A percentile compares a stretch with the other conserved stretches of the same genome.
Evolutionary conservation across 2,113 vertebrate genomes (phyloP).

Genomic region (Hystrix brachyura): DNA sequence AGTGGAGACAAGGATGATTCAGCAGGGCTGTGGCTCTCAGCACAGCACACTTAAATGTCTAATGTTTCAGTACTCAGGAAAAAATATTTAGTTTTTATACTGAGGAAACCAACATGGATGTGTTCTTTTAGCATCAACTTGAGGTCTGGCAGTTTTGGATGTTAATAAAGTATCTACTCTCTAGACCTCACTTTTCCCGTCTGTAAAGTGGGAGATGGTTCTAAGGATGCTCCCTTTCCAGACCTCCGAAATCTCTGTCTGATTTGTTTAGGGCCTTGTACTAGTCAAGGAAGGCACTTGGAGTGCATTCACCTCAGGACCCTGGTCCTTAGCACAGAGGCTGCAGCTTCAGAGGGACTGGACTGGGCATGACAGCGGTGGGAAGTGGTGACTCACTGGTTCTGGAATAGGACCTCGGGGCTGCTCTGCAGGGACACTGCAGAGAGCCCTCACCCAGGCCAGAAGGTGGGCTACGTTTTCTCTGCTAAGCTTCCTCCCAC

Average conservation of each 20-base stretch:
- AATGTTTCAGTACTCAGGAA: not conserved
- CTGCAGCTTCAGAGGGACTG: too few species aligned
- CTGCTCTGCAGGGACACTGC: not conserved
- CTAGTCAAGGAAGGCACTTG: not conserved
- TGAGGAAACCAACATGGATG: not conserved
- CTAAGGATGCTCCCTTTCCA: not conserved
- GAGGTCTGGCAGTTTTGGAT: not conserved
- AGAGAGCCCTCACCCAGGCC: not conserved
- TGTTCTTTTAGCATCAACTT: not conserved
- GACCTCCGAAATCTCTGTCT: not conserved
- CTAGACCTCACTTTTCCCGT: not conserved
- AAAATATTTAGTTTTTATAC: not conserved
- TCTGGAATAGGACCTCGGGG: too few species aligned
- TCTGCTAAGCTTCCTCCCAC: not conserved
- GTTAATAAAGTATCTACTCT: not conserved
- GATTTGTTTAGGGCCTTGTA: not conserved
- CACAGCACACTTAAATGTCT: not conserved
- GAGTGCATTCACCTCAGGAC: not conserved
- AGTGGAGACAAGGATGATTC: not conserved
- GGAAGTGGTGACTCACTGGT: not conserved
- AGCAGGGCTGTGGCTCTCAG: not conserved
- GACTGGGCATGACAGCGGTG: rapidly evolving
- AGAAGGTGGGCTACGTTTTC: not conserved
- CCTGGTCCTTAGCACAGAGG: not conserved
- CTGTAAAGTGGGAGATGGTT: not conserved